Evolutionary conservation across 1,140 invertebrate genomes (phyloP), one percentile per base, ranked within the genome.

Genomic region (Tetramorium simillimum): DNA sequence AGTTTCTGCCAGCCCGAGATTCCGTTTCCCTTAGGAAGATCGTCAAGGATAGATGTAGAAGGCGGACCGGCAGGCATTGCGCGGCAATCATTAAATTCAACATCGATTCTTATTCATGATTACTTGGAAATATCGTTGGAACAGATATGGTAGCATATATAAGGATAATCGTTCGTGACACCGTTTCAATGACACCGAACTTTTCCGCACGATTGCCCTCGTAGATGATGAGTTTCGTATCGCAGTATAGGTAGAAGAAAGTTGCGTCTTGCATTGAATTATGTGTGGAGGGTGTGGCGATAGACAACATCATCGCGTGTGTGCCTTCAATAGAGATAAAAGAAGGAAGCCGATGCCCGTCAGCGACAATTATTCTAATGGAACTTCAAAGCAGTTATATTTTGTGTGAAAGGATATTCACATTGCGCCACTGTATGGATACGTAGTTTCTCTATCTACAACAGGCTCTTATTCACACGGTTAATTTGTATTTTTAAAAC

Each of bases 281-380:
- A 21, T 49, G 21, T 16, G 37, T 28, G 78, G 12, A 60, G 43
- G 80, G 69, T 60, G 53, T 46, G 80, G 37, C 40, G 53, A 37
- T 75, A 75, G 53, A 73, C 49, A 78, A 65, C 70, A 24, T 70
- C 63, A 21, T 24, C 10, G 53, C 33, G 12, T 69, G 40, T 69
- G 40, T 3, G 37, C 10, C 21, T 60, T 58, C 18, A 33, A 73
- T 4, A 70, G 14, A 62, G 18, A 82, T 82, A 46, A 33, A 49
- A 18, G 49, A 62, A 84, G 60, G 43, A 84, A 84, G 46, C 80
- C 24, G 40, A 84, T 84, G 69, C 69, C 24, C 40, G 12, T 62
- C 56, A 60, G 53, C 37, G 53, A 73, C 80, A 75, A 84, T 84
- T 73, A 84, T 84, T 73, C 24, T 63, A 75, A 84, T 73, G 24